phyloP scores from a whole-genome alignment of 2,113 vertebrate species.

The Emberiza fucata region DNA sequence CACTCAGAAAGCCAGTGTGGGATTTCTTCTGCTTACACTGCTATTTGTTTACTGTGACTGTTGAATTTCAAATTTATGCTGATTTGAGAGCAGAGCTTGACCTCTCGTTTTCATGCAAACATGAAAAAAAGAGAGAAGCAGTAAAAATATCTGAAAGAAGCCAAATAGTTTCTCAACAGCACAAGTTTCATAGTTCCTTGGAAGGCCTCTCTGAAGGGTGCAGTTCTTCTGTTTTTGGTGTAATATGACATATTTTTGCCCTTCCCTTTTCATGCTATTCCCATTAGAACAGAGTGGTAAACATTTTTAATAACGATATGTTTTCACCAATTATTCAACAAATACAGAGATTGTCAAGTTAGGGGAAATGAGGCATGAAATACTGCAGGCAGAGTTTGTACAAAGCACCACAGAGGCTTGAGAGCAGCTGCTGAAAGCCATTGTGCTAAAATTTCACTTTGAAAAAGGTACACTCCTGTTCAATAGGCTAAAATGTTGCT shows the following conservation, averaged over 20 bases:
- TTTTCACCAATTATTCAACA: slow-evolving; percentile 20
- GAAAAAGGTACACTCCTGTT: slow-evolving; percentile 2
- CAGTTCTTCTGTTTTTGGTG: background rate
- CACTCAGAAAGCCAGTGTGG: background rate
- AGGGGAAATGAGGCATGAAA: slow-evolving; percentile 32
- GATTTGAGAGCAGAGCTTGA: slow-evolving; percentile 22
- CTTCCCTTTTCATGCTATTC: background rate
- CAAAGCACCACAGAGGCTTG: background rate
- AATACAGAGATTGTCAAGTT: background rate
- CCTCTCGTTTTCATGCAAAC: slow-evolving; percentile 42
- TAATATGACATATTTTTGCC: background rate
- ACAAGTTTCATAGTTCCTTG: background rate
- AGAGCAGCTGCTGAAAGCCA: slow-evolving; percentile 35
- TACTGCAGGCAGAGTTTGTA: background rate
- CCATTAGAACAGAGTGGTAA: background rate
- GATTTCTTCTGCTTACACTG: slow-evolving; percentile 29
- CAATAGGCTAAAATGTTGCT: background rate
- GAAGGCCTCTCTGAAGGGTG: background rate
- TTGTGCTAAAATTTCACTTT: slow-evolving; percentile 36
- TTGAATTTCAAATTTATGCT: slow-evolving; percentile 57
- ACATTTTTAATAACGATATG: slow-evolving; percentile 5
- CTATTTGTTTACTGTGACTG: slow-evolving; percentile 23
- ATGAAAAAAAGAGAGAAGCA: background rate
- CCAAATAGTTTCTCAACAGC: background rate
- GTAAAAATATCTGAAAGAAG: slow-evolving; percentile 1